Evolutionary conservation across 2,113 vertebrate species (phyloP), one percentile per base, ranked within the genome.

Genomic region (Poicephalus gulielmi): DNA sequence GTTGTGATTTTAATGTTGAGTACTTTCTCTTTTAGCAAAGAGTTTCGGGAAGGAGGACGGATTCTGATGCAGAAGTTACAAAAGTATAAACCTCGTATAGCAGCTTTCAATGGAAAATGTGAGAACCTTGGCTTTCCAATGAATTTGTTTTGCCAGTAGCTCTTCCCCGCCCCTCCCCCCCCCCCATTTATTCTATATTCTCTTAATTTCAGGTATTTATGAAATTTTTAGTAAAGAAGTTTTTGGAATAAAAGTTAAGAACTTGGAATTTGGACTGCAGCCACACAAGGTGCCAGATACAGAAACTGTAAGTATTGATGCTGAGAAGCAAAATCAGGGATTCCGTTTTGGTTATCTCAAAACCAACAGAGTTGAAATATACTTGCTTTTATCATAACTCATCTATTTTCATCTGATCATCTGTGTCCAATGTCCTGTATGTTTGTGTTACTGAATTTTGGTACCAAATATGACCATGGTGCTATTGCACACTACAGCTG

Each of bases 51-150:
- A 99, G 99, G 99, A 96, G 99, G 99, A 47, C 98, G 98, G 95
- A 99, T 99, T 97, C 98, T 99, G 35, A 98, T 99, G 92, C 99
- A 99, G 98, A 99, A 99, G 97, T 96, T 99, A 92, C 99, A 98
- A 66, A 99, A 99, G 88, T 99, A 97, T 93, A 99, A 98, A 94
- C 99, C 99, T 80, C 99, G 99, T 52, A 99, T 99, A 98, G 99
- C 99, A 44, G 99, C 98, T 95, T 99, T 99, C 97, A 99, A 99
- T 98, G 99, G 99, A 97, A 99, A 99, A 99, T 99, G 99, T 99
- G 97, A 98, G 99, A 69, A 74, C 35, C 80, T 94, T 78, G 23
- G 57, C 67, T 94, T 95, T 57, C 75, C 57, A 85, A 91, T 93
- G 1, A 25, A 7, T 77, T 59, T 93, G 55, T 84, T 94, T 37